These are phyloP conservation scores for Agrochola circellaris DNA, from an alignment of 2,888 invertebrate genomes.

Conservation along the genomic window DNA sequence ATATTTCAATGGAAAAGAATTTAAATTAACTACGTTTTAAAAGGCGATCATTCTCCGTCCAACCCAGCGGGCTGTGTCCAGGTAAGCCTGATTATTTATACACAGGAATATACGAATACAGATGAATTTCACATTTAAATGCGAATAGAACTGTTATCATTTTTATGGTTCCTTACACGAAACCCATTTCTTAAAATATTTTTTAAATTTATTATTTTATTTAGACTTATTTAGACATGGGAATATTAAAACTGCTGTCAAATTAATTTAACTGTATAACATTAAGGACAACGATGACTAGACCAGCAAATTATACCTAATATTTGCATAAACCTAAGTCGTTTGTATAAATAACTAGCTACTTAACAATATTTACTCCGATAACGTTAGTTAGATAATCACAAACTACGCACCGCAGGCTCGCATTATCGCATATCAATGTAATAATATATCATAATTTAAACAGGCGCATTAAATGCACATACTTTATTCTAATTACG, in stretches of 20 bases:
- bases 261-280: neutral
- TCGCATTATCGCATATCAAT: constrained; percentile 49
- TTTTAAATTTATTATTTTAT: neutral
- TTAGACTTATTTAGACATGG: neutral
- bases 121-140: constrained; percentile 32
- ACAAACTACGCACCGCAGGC: constrained; percentile 21
- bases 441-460: constrained; percentile 35
- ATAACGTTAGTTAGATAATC: constrained; percentile 35
- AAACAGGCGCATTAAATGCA: constrained; percentile 43
- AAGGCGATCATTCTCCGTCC: constrained; percentile 7
- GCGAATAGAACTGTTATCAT: constrained; percentile 16
- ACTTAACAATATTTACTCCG: constrained; percentile 24
- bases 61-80: constrained; percentile 25
- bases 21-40: constrained; percentile 13
- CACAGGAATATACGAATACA: constrained; percentile 25
- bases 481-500: constrained; percentile 22
- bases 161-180: constrained; percentile 35
- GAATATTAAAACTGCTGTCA: neutral
- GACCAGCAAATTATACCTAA: constrained; percentile 16
- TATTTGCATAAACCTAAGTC: constrained; percentile 13
- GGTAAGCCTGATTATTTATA: constrained; percentile 52
- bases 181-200: neutral
- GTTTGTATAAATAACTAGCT: constrained; percentile 15
- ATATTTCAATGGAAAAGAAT: constrained; percentile 44
- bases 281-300: constrained; percentile 19